Evolutionary conservation across 2,888 invertebrate species (phyloP).

Genomic region (Operophtera brumata): DNA sequence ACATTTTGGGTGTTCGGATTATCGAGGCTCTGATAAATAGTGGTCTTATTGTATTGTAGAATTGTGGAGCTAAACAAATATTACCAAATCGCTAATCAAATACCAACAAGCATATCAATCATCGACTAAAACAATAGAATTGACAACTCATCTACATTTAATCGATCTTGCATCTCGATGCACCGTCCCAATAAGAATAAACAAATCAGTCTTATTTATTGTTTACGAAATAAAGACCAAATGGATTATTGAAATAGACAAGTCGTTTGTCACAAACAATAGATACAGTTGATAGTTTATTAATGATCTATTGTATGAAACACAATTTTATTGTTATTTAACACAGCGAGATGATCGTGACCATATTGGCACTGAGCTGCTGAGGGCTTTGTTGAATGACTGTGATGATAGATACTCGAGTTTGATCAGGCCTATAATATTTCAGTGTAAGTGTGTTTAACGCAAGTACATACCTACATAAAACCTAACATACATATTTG

Average conservation of each 20-base stretch:
- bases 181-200: constrained; percentile 3
- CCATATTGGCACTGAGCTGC: constrained; percentile 50
- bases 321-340: constrained; percentile 29
- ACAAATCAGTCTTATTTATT: constrained; percentile 20
- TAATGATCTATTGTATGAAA: constrained; percentile 51
- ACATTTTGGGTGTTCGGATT: too few species aligned
- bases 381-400: constrained; percentile 27
- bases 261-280: constrained; percentile 50
- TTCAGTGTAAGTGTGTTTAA: background rate
- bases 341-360: constrained; percentile 44
- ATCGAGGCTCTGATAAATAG: too few species aligned
- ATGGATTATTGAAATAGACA: constrained; percentile 29
- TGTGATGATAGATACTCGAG: constrained; percentile 12
- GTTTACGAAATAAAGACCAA: constrained; percentile 26
- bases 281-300: constrained; percentile 42
- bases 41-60: too few species aligned
- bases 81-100: too few species aligned
- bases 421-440: constrained; percentile 9
- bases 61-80: too few species aligned
- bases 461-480: too few species aligned
- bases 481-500: too few species aligned
- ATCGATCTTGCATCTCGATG: constrained; percentile 47
- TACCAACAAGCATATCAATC: background rate
- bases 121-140: constrained; percentile 44
- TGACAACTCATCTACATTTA: constrained; percentile 59